These are phyloP conservation scores for Lithophane leautieri DNA, from an alignment of 2,888 invertebrate species.

Conservation along the genomic window DNA sequence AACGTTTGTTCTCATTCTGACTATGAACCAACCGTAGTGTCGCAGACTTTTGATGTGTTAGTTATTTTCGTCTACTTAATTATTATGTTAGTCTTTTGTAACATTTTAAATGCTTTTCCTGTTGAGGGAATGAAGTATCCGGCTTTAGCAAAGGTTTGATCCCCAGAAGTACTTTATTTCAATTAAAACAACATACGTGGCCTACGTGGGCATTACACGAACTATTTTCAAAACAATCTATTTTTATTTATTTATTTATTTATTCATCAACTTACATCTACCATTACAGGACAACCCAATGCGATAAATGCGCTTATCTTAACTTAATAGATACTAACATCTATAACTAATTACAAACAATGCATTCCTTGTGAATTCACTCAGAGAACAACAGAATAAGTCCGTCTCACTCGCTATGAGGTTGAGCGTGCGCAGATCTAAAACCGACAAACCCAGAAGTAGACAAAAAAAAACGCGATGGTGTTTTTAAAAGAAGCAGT, in stretches of 20 bases:
- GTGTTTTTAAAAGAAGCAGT: background rate
- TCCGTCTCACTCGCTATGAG: too few relatives aligned
- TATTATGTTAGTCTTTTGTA: constrained; percentile 4
- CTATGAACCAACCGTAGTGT: constrained; percentile 37
- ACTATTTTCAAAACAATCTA: background rate
- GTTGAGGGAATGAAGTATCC: constrained; percentile 2
- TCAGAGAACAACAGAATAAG: too few relatives aligned
- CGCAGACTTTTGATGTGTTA: constrained; percentile 26
- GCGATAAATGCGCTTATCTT: too few relatives aligned
- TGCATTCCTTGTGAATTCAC: too few relatives aligned
- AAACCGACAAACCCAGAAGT: background rate
- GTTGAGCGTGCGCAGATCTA: too few relatives aligned
- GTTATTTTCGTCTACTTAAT: constrained; percentile 19
- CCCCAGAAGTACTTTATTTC: background rate
- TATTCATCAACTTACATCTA: too few relatives aligned
- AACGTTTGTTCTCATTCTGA: constrained; percentile 51
- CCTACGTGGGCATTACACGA: background rate
- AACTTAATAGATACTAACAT: too few relatives aligned
- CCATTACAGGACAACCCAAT: too few relatives aligned
- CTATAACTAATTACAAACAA: too few relatives aligned
- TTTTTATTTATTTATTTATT: too few relatives aligned
- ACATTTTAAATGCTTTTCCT: background rate
- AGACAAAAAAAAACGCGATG: background rate
- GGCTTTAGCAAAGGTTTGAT: background rate
- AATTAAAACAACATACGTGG: background rate